These are phyloP conservation scores for Cydia pomonella DNA, from an alignment of 1,140 invertebrate species.

Conservation along the genomic window DNA sequence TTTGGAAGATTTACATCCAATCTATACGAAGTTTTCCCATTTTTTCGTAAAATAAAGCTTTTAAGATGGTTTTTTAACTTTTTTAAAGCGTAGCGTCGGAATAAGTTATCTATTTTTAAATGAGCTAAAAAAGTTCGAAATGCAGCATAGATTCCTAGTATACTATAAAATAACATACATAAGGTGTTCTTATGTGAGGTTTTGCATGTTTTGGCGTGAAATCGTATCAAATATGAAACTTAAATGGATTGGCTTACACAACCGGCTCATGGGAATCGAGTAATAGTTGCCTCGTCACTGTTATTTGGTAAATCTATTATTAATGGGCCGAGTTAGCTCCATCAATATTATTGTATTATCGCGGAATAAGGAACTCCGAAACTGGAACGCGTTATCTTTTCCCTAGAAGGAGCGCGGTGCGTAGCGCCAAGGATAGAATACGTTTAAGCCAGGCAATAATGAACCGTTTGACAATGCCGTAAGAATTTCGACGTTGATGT, in stretches of 20 bases:
- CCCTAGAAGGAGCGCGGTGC: constrained; percentile 7
- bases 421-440: not conserved
- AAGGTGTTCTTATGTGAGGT: not conserved
- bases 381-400: constrained; percentile 14
- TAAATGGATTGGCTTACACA: not conserved
- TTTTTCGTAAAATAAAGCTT: not conserved
- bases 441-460: not conserved
- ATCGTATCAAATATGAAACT: not conserved
- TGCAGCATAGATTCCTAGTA: no score
- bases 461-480: not conserved
- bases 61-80: not conserved
- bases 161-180: no score
- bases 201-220: not conserved
- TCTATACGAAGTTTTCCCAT: not conserved
- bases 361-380: constrained; percentile 9
- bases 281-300: constrained; percentile 7
- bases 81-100: not conserved
- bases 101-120: no score
- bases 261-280: not conserved
- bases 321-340: constrained; percentile 6
- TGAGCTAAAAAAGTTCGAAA: no score
- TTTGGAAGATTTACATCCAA: not conserved
- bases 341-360: not conserved
- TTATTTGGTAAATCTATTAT: constrained; percentile 7
- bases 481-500: not conserved